Percentiles rank a stretch among this genome's conserved stretches.
These are phyloP conservation scores for Protobothrops flavoviridis DNA, from an alignment of 2,113 vertebrate species.

Conservation along the genomic window DNA sequence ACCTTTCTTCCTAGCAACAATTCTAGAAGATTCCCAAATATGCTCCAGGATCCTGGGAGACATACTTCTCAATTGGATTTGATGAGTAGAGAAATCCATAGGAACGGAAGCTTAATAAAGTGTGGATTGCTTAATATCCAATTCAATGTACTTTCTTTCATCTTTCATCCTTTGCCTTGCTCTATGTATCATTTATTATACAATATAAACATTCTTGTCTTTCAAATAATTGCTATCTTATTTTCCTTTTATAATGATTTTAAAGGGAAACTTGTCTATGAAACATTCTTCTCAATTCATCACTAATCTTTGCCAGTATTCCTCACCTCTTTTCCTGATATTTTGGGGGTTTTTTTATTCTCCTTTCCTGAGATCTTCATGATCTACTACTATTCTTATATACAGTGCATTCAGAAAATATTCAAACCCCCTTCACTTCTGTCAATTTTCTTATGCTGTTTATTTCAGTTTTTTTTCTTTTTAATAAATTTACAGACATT, in stretches of 20 bases:
- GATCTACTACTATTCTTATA: neutral
- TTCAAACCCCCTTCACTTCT: no score
- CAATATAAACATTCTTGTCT: neutral
- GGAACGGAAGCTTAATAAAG: neutral
- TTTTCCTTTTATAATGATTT: neutral
- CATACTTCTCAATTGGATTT: neutral
- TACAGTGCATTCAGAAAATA: no score
- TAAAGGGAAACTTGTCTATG: neutral
- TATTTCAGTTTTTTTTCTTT: no score
- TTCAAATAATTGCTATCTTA: neutral
- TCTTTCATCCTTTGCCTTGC: neutral
- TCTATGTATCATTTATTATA: neutral
- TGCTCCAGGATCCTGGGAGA: neutral
- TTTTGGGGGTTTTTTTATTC: neutral
- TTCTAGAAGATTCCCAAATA: neutral
- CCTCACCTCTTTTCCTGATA: neutral
- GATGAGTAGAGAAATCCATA: no score
- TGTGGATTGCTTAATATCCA: neutral
- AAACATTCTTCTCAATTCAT: neutral
- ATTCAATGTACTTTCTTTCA: neutral
- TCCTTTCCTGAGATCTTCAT: neutral
- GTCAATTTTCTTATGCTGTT: no score
- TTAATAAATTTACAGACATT: no score
- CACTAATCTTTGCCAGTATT: neutral
- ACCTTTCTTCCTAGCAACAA: neutral